phyloP scores from a whole-genome alignment of 2,888 invertebrate genomes.

The Macrophya annulata region DNA sequence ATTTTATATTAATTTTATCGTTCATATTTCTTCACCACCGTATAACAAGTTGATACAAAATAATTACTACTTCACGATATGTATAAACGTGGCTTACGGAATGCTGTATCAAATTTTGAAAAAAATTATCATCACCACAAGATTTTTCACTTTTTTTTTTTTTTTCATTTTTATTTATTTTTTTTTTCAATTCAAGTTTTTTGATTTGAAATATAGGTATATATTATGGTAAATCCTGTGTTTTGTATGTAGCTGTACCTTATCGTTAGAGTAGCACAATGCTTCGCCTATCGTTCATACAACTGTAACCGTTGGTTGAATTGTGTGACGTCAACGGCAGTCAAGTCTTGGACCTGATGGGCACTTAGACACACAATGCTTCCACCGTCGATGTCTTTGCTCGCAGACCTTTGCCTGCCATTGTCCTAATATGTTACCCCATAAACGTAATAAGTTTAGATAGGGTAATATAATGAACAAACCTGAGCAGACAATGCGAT shows the following conservation, averaged over 20 bases:
- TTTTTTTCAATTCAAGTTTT: background rate
- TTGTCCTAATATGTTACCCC: slow-evolving; percentile 35
- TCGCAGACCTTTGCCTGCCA: slow-evolving; percentile 54
- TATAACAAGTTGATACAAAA: background rate
- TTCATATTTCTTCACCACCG: background rate
- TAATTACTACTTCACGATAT: background rate
- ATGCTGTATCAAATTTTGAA: background rate
- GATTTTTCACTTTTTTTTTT: background rate
- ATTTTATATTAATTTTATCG: too few species aligned
- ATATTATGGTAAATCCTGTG: background rate
- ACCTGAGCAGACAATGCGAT: background rate
- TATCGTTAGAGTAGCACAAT: slow-evolving; percentile 10
- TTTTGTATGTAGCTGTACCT: background rate
- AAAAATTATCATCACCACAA: background rate
- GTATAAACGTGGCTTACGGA: background rate
- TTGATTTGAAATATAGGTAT: background rate
- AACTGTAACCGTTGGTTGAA: slow-evolving; percentile 5
- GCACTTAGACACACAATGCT: slow-evolving; percentile 63
- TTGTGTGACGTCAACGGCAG: slow-evolving; percentile 58
- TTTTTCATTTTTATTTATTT: background rate
- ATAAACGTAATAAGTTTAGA: slow-evolving; percentile 14
- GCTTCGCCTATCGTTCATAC: slow-evolving; percentile 38
- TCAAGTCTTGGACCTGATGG: slow-evolving; percentile 62
- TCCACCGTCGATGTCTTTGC: slow-evolving; percentile 51
- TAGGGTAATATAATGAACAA: background rate